Evolutionary conservation across 2,888 invertebrate genomes (phyloP).

Genomic region (Digitonthophagus gazella): DNA sequence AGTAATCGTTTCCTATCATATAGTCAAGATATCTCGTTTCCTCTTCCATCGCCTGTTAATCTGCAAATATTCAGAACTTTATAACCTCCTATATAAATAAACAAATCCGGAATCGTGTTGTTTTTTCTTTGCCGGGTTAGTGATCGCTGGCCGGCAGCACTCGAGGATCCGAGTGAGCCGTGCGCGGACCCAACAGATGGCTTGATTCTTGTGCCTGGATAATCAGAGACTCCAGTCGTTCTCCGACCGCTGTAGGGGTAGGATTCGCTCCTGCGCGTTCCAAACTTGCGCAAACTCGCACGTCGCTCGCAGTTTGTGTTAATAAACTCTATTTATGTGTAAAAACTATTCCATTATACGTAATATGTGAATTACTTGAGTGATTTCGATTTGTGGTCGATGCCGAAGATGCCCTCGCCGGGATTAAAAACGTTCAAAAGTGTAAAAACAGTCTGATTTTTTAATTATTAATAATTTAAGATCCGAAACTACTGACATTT

Average conservation of each 20-base stretch:
- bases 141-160: conserved; percentile 35
- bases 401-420: background rate
- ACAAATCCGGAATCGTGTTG: conserved; percentile 44
- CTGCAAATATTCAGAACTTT: conserved; percentile 30
- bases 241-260: conserved; percentile 29
- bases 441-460: background rate
- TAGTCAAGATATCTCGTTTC: background rate
- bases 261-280: conserved; percentile 23
- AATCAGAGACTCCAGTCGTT: conserved; percentile 32
- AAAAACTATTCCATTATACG: background rate
- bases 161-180: conserved; percentile 25
- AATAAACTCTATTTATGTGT: background rate
- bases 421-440: background rate
- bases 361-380: background rate
- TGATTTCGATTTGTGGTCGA: background rate
- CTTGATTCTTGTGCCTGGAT: conserved; percentile 26
- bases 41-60: background rate
- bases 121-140: conserved; percentile 38
- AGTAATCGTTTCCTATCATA: background rate
- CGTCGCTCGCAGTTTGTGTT: conserved; percentile 1
- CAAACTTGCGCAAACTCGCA: conserved; percentile 24
- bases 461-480: background rate
- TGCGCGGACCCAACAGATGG: conserved; percentile 33
- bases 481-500: background rate
- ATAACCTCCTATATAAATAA: conserved; percentile 31